These are phyloP conservation scores for Saguinus midas DNA, from an alignment of 2,113 vertebrate genomes.

Conservation along the genomic window DNA sequence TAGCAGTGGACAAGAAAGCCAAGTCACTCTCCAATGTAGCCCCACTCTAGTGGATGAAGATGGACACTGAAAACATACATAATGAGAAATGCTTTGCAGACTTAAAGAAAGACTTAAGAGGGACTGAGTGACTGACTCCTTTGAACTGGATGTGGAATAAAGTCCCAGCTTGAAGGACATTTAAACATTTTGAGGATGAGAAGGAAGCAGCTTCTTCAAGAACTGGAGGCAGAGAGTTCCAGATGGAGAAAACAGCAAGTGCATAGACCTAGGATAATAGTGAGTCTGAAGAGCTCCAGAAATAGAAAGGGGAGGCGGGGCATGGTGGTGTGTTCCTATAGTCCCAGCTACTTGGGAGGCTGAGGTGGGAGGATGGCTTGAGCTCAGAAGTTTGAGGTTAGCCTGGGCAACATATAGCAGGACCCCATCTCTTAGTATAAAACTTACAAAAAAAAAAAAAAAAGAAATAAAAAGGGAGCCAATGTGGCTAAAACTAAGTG, in stretches of 20 bases:
- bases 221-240: neutral
- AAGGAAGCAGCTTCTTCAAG: neutral
- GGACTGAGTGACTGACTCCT: neutral
- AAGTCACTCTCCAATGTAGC: neutral
- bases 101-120: neutral
- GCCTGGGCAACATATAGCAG: neutral
- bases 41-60: neutral
- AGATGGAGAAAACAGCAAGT: too few relatives aligned
- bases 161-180: neutral
- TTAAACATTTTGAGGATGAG: neutral
- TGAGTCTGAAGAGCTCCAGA: neutral
- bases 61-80: neutral
- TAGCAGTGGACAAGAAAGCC: neutral
- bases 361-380: neutral
- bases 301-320: neutral
- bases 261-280: too few relatives aligned
- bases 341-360: neutral
- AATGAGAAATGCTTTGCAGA: neutral
- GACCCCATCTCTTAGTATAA: neutral
- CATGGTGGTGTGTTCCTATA: neutral
- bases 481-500: neutral
- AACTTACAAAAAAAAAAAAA: neutral
- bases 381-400: neutral
- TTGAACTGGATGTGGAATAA: neutral
- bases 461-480: neutral